phyloP scores from a whole-genome alignment of 1,140 invertebrate genomes.

The Thereuonema tuberculata region DNA sequence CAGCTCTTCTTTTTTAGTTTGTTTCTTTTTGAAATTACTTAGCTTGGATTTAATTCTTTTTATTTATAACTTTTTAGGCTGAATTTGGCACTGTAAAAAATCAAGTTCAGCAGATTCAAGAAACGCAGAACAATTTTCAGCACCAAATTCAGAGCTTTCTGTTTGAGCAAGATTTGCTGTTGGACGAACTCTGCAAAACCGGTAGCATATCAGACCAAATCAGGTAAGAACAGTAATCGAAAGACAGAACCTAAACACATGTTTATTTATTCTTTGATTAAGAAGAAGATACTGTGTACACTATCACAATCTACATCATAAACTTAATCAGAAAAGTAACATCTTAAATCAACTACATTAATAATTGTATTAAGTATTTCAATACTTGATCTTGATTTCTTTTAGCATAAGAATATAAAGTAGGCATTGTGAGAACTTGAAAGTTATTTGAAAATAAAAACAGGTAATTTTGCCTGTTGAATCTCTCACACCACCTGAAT shows the following conservation, averaged over 20 bases:
- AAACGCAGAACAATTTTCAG: conserved; percentile 22
- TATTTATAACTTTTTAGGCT: too few relatives aligned
- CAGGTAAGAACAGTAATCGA: conserved; percentile 17
- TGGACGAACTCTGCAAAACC: conserved; percentile 24
- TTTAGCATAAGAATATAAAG: too few relatives aligned
- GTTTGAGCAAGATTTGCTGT: conserved; percentile 22
- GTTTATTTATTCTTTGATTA: not conserved
- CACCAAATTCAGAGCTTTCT: conserved; percentile 20
- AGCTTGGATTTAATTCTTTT: too few relatives aligned
- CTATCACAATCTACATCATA: not conserved
- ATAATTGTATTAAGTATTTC: not conserved
- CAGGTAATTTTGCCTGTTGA: too few relatives aligned
- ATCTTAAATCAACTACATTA: not conserved
- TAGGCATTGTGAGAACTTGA: too few relatives aligned
- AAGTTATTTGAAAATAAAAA: too few relatives aligned
- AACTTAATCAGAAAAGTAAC: not conserved
- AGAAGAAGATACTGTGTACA: not conserved
- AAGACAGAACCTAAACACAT: not conserved
- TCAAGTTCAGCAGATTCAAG: conserved; percentile 16
- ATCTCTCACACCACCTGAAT: too few relatives aligned
- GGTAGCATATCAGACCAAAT: conserved; percentile 21
- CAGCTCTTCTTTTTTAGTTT: too few relatives aligned
- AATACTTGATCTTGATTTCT: too few relatives aligned
- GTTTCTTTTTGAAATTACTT: too few relatives aligned
- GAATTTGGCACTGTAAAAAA: conserved; percentile 16